These are phyloP conservation scores for Cottoperca gobio DNA, from an alignment of 2,797 vertebrate species.

Conservation along the genomic window DNA sequence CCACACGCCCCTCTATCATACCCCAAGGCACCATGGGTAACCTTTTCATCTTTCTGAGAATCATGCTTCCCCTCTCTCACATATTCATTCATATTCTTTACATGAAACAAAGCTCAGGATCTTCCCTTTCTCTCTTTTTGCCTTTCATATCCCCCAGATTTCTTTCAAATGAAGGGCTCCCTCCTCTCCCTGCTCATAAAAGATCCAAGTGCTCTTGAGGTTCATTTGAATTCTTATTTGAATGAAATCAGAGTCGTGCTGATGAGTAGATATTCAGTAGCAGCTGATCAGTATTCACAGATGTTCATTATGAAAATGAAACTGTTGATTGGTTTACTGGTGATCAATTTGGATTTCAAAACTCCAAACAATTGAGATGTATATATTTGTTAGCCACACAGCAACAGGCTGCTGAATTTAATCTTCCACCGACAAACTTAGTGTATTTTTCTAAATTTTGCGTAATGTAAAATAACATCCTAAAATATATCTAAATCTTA, in stretches of 20 bases:
- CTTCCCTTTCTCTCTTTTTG: constrained; percentile 29
- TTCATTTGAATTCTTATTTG: constrained; percentile 42
- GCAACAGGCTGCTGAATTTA: constrained; percentile 15
- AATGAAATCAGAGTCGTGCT: constrained; percentile 48
- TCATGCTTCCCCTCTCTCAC: constrained; percentile 39
- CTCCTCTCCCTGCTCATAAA: constrained; percentile 39
- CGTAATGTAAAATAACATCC: not conserved
- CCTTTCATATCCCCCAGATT: constrained; percentile 46
- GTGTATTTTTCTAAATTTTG: not conserved
- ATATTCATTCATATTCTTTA: constrained; percentile 63
- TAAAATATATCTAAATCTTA: not conserved
- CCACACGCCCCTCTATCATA: constrained; percentile 16
- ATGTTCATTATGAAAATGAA: constrained; percentile 32
- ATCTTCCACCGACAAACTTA: not conserved
- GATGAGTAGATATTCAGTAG: constrained; percentile 35
- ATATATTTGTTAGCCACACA: not conserved
- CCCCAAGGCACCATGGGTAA: constrained; percentile 43
- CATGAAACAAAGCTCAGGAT: constrained; percentile 47
- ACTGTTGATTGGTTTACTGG: constrained; percentile 1
- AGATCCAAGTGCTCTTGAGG: constrained; percentile 45
- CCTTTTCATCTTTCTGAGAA: constrained; percentile 55
- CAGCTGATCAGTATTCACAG: constrained; percentile 12
- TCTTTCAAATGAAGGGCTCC: constrained; percentile 42
- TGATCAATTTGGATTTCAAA: not conserved
- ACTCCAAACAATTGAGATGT: not conserved